phyloP scores from a whole-genome alignment of 2,797 vertebrate species.

The Dromococcyx pavoninus region DNA sequence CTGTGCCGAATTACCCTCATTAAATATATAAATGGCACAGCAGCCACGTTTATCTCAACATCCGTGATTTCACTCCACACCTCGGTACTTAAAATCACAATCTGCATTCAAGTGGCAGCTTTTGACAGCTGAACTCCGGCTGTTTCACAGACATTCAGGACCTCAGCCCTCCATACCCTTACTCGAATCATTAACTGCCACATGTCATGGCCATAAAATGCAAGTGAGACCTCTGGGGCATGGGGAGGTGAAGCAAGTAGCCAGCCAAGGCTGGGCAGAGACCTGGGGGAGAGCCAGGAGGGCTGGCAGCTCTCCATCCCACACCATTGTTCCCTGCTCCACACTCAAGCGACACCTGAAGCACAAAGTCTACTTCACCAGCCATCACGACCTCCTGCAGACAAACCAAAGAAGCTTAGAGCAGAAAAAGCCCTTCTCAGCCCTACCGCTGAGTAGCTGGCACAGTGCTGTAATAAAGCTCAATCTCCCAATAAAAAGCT shows the following conservation, averaged over 20 bases:
- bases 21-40: slow-evolving; percentile 16
- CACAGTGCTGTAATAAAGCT: not conserved
- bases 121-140: slow-evolving; percentile 26
- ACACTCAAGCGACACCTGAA: not conserved
- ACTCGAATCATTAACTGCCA: not conserved
- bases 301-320: not conserved
- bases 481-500: not conserved
- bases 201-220: not conserved
- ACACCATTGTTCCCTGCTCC: accelerated
- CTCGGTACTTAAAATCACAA: slow-evolving; percentile 27
- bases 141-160: not conserved
- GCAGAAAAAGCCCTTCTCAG: not conserved
- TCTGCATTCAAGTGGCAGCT: slow-evolving; percentile 21
- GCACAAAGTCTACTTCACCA: not conserved
- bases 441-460: not conserved
- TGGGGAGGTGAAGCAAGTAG: not conserved
- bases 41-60: slow-evolving; percentile 17
- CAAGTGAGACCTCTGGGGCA: not conserved
- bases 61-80: not conserved
- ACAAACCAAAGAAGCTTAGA: not conserved
- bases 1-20: slow-evolving; percentile 13
- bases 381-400: not conserved
- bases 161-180: not conserved
- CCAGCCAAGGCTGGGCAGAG: not conserved
- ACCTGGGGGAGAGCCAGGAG: not conserved